Conservation (phyloP, 2,888 invertebrate genomes). For the Hoplodrina ambigua region DNA sequence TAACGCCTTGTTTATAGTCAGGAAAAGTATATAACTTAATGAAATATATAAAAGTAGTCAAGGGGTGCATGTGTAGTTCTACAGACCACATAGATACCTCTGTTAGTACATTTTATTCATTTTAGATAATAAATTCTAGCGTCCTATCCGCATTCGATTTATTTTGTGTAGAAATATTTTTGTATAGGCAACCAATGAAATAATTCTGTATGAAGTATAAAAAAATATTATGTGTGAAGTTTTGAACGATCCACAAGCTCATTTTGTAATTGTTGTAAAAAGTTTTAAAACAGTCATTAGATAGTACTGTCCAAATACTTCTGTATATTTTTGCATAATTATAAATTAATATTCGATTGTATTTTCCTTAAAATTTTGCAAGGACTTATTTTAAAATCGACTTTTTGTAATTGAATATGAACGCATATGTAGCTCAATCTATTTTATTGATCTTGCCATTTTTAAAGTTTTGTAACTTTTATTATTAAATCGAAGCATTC, state of each 20-base stretch:
- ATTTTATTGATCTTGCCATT: constrained; percentile 62
- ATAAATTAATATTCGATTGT: constrained; percentile 46
- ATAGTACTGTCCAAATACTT: constrained; percentile 29
- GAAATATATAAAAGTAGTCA: constrained; percentile 18
- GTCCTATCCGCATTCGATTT: constrained; percentile 4
- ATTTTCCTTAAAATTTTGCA: constrained; percentile 46
- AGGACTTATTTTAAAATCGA: constrained; percentile 38
- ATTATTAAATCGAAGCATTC: constrained; percentile 51
- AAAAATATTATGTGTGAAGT: neutral
- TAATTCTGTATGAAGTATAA: too few species aligned
- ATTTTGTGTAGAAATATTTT: constrained; percentile 21
- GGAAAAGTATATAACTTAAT: constrained; percentile 3
- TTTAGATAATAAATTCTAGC: constrained; percentile 14
- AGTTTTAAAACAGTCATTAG: constrained; percentile 51
- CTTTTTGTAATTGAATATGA: constrained; percentile 40
- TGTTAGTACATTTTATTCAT: constrained; percentile 11
- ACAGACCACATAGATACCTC: neutral
- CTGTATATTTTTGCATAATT: constrained; percentile 53
- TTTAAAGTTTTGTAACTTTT: constrained; percentile 57
- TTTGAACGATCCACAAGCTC: neutral
- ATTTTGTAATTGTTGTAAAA: constrained; percentile 22
- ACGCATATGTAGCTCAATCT: constrained; percentile 65
- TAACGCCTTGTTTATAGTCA: constrained; percentile 1
- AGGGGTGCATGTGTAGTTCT: neutral
- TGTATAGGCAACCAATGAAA: constrained; percentile 7